These are phyloP conservation scores for Anguilla megastoma DNA, from an alignment of 2,797 vertebrate species.

Conservation along the genomic window DNA sequence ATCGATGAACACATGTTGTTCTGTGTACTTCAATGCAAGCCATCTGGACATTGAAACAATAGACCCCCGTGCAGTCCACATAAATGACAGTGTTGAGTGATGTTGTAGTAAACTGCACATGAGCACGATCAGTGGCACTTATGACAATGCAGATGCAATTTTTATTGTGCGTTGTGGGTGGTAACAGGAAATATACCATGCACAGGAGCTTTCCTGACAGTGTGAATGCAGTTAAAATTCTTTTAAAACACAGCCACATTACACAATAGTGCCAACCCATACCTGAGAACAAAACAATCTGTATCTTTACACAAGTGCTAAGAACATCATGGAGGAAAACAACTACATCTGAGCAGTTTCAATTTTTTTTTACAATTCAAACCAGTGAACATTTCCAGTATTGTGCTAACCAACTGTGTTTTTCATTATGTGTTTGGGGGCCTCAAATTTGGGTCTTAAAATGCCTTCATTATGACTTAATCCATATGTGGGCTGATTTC, in stretches of 20 bases:
- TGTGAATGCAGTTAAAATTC: background rate
- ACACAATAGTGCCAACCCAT: background rate
- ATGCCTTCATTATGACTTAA: background rate
- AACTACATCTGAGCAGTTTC: background rate
- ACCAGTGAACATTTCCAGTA: background rate
- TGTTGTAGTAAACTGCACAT: background rate
- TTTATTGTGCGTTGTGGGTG: background rate
- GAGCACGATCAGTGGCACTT: background rate
- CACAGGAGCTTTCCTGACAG: background rate
- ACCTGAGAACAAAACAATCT: background rate
- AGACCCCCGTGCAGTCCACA: background rate
- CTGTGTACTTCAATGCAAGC: background rate
- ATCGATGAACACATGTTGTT: background rate
- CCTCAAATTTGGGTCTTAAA: background rate
- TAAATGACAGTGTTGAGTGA: constrained; percentile 8
- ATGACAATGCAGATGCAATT: background rate
- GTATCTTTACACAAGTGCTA: background rate
- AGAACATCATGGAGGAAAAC: background rate
- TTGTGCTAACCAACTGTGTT: background rate
- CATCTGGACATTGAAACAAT: background rate
- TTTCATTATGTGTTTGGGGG: background rate
- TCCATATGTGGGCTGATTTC: background rate
- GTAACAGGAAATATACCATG: background rate
- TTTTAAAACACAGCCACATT: background rate
- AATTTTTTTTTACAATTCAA: background rate